Conservation (phyloP, 2,888 invertebrate species). For the Xylocampa areola region DNA sequence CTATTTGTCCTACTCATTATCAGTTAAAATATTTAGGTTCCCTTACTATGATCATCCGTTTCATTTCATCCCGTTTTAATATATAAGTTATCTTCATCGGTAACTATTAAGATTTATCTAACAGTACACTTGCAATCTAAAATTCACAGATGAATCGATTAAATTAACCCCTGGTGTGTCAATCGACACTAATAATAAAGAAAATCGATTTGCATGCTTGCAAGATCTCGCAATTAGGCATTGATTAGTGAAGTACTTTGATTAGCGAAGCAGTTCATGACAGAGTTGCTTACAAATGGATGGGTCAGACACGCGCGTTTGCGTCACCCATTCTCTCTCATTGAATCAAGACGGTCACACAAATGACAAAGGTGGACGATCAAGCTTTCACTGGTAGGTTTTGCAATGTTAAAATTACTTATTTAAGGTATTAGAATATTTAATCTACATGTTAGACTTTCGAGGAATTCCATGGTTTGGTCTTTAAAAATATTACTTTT, state of each 20-base stretch:
- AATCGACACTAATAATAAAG: background rate
- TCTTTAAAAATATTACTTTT: no score
- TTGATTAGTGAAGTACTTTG: no score
- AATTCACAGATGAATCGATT: no score
- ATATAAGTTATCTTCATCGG: no score
- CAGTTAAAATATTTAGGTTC: no score
- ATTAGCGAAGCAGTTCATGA: constrained; percentile 22
- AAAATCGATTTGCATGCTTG: background rate
- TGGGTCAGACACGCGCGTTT: constrained; percentile 33
- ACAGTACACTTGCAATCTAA: no score
- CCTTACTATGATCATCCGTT: no score
- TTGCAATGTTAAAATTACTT: constrained; percentile 32
- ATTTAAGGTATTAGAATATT: background rate
- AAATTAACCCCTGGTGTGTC: background rate
- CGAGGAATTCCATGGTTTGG: no score
- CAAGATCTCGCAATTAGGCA: background rate
- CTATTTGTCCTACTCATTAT: no score
- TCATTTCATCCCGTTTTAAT: no score
- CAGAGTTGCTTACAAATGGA: constrained; percentile 24
- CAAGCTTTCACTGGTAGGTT: constrained; percentile 33
- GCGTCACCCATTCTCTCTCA: constrained; percentile 43
- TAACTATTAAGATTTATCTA: no score
- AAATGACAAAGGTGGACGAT: constrained; percentile 26
- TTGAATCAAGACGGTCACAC: constrained; percentile 15
- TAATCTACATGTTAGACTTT: background rate